Conservation (phyloP, 1,140 invertebrate genomes). For the Rhyzopertha dominica region DNA sequence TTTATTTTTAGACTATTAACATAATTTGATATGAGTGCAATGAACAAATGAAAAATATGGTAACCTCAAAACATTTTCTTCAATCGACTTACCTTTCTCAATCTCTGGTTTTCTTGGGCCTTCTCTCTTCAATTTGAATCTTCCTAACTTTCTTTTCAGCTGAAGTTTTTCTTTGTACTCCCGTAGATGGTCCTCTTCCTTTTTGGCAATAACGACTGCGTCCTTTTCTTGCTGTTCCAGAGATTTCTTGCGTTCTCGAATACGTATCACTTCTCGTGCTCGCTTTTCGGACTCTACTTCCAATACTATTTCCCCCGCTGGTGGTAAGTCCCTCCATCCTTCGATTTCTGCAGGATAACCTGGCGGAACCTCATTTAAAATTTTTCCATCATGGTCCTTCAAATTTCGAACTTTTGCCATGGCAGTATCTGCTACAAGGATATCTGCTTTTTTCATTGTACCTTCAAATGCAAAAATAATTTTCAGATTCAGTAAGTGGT, state of each 20-base stretch:
- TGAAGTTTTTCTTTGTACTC: conserved; percentile 64
- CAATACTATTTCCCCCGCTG: conserved; percentile 80
- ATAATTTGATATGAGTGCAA: too few relatives aligned
- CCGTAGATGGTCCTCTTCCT: conserved; percentile 61
- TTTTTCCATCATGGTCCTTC: conserved; percentile 70
- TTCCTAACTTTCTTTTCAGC: conserved; percentile 57
- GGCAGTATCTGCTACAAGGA: conserved; percentile 77
- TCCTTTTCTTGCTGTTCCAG: conserved; percentile 61
- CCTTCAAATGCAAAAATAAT: conserved; percentile 45
- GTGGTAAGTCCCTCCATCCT: conserved; percentile 83
- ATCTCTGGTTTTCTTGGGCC: conserved; percentile 58
- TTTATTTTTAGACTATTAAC: too few relatives aligned
- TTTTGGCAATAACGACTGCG: conserved; percentile 58
- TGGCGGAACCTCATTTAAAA: conserved; percentile 65
- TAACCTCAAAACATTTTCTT: too few relatives aligned
- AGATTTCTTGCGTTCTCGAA: conserved; percentile 54
- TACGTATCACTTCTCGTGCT: conserved; percentile 59
- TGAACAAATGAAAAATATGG: too few relatives aligned
- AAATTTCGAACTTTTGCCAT: conserved; percentile 85
- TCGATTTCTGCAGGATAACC: conserved; percentile 81
- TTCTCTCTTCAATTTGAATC: conserved; percentile 47
- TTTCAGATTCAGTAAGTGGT: too few relatives aligned
- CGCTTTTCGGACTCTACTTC: conserved; percentile 65
- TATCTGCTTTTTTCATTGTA: conserved; percentile 73
- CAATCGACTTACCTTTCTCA: conserved; percentile 46